Base-by-base conservation (phyloP, 37 sponge, comb jelly and placozoan species). In the Oscarella lobularis region DNA sequence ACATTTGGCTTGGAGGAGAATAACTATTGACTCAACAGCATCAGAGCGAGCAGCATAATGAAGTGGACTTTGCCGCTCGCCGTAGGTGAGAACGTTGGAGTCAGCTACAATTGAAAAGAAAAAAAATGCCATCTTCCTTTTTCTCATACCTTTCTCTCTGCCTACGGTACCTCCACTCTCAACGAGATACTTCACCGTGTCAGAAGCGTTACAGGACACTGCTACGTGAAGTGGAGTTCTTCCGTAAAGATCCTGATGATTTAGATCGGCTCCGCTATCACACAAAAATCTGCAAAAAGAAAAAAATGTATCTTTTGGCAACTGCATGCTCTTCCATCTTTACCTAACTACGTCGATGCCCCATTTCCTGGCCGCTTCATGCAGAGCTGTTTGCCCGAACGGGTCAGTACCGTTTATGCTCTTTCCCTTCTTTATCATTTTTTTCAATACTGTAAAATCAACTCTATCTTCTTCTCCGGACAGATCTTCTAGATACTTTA, bases 201-300 rank as follows among this genome's bases (percentile, higher is more conserved):
- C 77, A 1, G 54, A 31, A 67, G 81, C 68, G 73, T 88, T 70
- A 32, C 38, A 36, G 38, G 78, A 39, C 32, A 82, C 80, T 33
- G 89, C 89, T 29, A 84, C 32, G 74, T 88, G 89, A 71, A 88
- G 66, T 55, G 89, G 81, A 35, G 82, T 74, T 69, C 69, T 40
- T 39, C 85, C 82, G 69, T 66, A 66, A 34, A 39, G 68, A 41
- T 84, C 82, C 39, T 39, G 55, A 1, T 37, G 31, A 33, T 84
- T 73, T 36, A 84, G 37, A 39, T 84, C 65, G 38, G 79, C 65
- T n/a, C 0, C 79, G 72, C 9, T 74, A 55, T 20, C 73, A 72
- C 3, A 79, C 37, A 20, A 84, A 40, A 48, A 81, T 70, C 31
- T 14, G 5, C 6, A 68, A 32, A 14, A 35, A 5, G 20, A 9